These are phyloP conservation scores for Mus pahari DNA, from an alignment of 2,113 vertebrate species.

Conservation along the genomic window DNA sequence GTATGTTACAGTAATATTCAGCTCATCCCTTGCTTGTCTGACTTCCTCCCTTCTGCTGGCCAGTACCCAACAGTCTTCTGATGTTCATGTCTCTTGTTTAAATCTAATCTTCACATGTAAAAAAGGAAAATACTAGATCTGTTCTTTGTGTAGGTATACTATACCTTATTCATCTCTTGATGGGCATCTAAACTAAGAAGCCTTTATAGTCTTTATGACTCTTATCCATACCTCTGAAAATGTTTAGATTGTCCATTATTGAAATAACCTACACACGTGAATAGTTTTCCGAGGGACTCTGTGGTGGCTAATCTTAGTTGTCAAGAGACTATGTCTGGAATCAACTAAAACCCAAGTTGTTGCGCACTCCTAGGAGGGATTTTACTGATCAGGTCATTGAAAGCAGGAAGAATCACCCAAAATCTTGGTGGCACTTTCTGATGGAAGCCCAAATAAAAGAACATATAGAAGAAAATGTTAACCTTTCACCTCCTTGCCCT, in stretches of 20 bases:
- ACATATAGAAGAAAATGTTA: not conserved
- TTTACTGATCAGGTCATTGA: not conserved
- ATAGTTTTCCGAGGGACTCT: not conserved
- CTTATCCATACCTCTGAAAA: constrained; percentile 14
- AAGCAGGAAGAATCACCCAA: not conserved
- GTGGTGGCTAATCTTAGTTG: not conserved
- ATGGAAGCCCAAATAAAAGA: not conserved
- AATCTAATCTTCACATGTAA: not conserved
- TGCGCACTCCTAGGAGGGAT: not conserved
- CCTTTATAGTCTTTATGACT: not conserved
- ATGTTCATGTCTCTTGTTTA: not conserved
- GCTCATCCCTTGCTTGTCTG: no score
- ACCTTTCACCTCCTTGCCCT: not conserved
- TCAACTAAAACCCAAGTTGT: not conserved
- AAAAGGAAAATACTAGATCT: not conserved
- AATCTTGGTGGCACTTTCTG: not conserved
- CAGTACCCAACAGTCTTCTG: not conserved
- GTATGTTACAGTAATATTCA: no score
- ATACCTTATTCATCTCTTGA: not conserved
- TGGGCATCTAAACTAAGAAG: not conserved
- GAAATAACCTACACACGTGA: not conserved
- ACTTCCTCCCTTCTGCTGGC: no score
- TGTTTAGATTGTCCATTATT: not conserved
- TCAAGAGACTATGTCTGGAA: not conserved
- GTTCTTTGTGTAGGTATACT: not conserved